Evolutionary conservation across 2,113 vertebrate genomes (phyloP).

Genomic region (Candoia aspera): DNA sequence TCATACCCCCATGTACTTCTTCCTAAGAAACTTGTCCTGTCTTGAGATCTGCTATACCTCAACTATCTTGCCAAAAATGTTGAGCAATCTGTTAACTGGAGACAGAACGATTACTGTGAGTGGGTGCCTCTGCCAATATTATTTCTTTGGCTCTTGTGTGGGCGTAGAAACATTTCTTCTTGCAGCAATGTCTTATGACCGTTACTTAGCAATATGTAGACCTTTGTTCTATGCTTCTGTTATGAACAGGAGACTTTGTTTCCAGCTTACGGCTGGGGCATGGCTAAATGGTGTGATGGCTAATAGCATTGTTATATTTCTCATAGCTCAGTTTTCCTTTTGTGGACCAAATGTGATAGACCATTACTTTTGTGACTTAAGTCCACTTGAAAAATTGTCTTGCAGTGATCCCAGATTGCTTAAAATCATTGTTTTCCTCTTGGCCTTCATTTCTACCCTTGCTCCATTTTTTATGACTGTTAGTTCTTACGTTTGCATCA

Average conservation of each 20-base stretch:
- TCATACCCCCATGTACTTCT: background rate
- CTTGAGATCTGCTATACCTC: background rate
- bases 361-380: conserved; percentile 54
- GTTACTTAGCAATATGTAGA: background rate
- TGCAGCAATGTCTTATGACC: background rate
- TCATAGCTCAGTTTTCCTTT: background rate
- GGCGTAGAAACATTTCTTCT: background rate
- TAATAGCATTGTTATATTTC: background rate
- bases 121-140: background rate
- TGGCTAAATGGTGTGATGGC: background rate
- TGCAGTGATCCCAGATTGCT: background rate
- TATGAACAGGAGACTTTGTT: background rate
- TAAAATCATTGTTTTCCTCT: background rate
- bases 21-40: background rate
- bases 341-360: conserved; percentile 29
- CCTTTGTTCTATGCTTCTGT: background rate
- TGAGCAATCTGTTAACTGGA: background rate
- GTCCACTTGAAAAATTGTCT: background rate
- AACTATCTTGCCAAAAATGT: background rate
- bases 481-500: conserved; percentile 16
- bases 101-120: background rate
- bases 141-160: background rate
- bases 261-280: background rate
- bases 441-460: background rate
- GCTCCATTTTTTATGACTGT: background rate